These are phyloP conservation scores for Crotophaga sulcirostris DNA, from an alignment of 2,113 vertebrate species.

Conservation along the genomic window DNA sequence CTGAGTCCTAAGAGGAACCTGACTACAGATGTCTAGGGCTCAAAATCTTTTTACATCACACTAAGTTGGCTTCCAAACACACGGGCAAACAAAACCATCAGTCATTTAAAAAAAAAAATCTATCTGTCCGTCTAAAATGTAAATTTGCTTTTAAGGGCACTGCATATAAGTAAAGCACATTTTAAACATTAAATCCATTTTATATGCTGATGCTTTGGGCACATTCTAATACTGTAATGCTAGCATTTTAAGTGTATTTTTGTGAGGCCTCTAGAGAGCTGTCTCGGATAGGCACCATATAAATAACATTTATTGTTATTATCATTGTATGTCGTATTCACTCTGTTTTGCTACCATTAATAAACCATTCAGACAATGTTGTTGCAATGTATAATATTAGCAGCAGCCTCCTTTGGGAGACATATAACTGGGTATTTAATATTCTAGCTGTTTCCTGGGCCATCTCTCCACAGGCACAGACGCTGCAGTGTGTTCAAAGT, in stretches of 20 bases:
- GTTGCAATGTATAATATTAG: constrained; percentile 76
- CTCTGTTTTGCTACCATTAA: constrained; percentile 80
- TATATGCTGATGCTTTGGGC: constrained; percentile 11
- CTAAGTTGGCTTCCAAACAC: neutral
- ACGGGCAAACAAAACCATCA: neutral
- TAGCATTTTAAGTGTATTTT: constrained; percentile 70
- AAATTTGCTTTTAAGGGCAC: neutral
- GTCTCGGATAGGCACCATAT: constrained; percentile 61
- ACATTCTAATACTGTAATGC: constrained; percentile 61
- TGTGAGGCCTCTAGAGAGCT: constrained; percentile 66
- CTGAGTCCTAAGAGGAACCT: neutral
- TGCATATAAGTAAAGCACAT: neutral
- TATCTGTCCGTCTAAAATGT: constrained; percentile 2
- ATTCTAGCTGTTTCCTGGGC: constrained; percentile 71
- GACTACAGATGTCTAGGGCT: neutral
- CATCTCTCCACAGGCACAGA: constrained; percentile 29
- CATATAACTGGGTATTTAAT: constrained; percentile 71
- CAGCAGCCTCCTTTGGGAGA: constrained; percentile 68
- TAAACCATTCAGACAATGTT: constrained; percentile 81
- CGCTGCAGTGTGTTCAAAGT: constrained; percentile 48
- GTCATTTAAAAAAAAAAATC: neutral
- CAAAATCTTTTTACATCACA: neutral
- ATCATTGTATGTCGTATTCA: constrained; percentile 77
- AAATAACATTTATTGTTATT: constrained; percentile 83
- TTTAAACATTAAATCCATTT: constrained; percentile 37